These are phyloP conservation scores for Biston betularia DNA, from an alignment of 2,888 invertebrate genomes.

Conservation along the genomic window DNA sequence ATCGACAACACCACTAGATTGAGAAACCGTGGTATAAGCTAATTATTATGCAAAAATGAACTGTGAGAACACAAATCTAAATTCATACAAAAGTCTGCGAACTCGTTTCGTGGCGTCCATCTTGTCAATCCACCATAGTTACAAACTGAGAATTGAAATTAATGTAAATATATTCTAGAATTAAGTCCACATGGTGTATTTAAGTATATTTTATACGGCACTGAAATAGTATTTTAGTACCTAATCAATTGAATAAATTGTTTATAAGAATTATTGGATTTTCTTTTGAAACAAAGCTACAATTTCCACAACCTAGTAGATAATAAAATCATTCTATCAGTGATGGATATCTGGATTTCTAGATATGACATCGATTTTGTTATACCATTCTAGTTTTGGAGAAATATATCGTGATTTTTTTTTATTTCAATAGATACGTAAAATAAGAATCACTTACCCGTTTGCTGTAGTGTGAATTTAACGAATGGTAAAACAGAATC, in stretches of 20 bases:
- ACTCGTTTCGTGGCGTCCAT: slow-evolving; percentile 28
- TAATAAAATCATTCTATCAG: no score
- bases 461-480: no score
- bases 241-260: slow-evolving; percentile 66
- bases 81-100: slow-evolving; percentile 30
- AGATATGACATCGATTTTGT: no score
- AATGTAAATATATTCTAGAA: slow-evolving; percentile 36
- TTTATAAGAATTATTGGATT: slow-evolving; percentile 51
- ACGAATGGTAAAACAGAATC: no score
- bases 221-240: slow-evolving; percentile 64
- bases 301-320: slow-evolving; percentile 24
- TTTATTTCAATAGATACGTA: no score
- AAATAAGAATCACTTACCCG: no score
- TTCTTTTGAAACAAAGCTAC: neutral
- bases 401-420: no score
- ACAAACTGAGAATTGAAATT: slow-evolving; percentile 18
- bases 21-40: slow-evolving; percentile 7
- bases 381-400: no score
- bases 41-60: slow-evolving; percentile 24
- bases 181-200: slow-evolving; percentile 54
- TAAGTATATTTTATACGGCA: slow-evolving; percentile 65
- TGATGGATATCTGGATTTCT: no score
- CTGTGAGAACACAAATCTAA: slow-evolving; percentile 22
- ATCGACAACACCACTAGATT: neutral
- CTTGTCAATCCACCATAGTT: slow-evolving; percentile 9